Conservation (phyloP, 2,888 invertebrate genomes). For the Drosophila picticornis region DNA sequence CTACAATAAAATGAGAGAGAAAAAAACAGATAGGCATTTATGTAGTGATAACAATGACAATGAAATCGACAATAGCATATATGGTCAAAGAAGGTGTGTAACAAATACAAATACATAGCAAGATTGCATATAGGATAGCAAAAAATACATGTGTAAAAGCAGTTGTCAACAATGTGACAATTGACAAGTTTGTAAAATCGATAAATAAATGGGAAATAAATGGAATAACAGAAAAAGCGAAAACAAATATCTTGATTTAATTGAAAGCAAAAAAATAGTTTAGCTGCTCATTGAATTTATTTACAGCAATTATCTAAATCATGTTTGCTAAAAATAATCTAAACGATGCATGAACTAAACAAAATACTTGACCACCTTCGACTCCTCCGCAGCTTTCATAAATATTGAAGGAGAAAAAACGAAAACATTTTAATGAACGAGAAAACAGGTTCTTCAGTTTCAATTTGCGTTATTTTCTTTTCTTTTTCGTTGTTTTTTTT, state of each 20-base stretch:
- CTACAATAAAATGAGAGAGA: conserved; percentile 50
- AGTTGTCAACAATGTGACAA: conserved; percentile 8
- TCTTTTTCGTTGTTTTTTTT: not conserved
- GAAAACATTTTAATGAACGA: conserved; percentile 7
- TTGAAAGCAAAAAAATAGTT: not conserved
- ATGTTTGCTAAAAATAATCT: conserved; percentile 23
- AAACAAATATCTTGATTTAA: not conserved
- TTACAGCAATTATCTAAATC: not conserved
- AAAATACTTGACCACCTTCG: not conserved
- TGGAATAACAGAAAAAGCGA: not conserved
- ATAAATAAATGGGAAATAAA: not conserved
- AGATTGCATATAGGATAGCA: not conserved
- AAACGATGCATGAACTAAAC: not conserved
- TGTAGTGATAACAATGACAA: conserved; percentile 56
- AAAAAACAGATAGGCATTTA: conserved; percentile 52
- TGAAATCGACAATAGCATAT: conserved; percentile 14
- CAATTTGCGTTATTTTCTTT: conserved; percentile 16
- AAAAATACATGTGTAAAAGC: not conserved
- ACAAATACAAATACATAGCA: not conserved
- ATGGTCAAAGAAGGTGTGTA: not conserved
- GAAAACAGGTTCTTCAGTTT: conserved; percentile 48
- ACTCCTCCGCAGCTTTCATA: conserved; percentile 20
- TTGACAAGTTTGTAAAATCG: not conserved
- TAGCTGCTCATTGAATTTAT: not conserved
- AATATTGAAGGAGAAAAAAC: conserved; percentile 26